A percentile compares a stretch with the other conserved stretches of the same genome.
Evolutionary conservation across 2,113 vertebrate genomes (phyloP).

Genomic region (Willisornis vidua): DNA sequence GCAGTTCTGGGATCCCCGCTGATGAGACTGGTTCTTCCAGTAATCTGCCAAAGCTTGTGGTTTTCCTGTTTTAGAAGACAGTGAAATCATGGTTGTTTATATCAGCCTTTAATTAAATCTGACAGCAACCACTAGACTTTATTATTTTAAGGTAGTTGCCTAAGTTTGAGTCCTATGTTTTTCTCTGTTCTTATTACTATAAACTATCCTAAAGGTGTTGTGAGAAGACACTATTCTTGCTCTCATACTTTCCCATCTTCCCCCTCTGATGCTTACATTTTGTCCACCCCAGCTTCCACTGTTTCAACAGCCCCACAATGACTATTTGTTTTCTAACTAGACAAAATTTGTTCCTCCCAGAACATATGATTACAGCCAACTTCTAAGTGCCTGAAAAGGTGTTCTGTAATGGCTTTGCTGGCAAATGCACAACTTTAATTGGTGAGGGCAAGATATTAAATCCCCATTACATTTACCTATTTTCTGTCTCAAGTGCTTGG

Average conservation of each 20-base stretch:
- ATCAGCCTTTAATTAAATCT: not conserved
- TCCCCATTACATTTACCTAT: not conserved
- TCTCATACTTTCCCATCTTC: not conserved
- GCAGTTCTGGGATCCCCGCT: not conserved
- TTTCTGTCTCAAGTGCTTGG: not conserved
- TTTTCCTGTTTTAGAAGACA: not conserved
- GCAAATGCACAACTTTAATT: conserved; percentile 1
- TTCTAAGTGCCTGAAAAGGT: not conserved
- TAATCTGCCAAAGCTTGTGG: not conserved
- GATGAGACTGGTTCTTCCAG: not conserved
- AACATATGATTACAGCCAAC: not conserved
- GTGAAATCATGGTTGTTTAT: not conserved
- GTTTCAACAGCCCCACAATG: not conserved
- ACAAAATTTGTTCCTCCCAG: not conserved
- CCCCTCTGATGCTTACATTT: not conserved
- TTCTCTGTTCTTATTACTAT: not conserved
- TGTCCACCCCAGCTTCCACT: not conserved
- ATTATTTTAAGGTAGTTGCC: not conserved
- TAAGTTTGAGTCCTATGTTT: not conserved
- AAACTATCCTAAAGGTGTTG: not conserved
- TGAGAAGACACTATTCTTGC: not conserved
- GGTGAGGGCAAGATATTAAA: conserved; percentile 12
- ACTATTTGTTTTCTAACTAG: not conserved
- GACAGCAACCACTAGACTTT: not conserved
- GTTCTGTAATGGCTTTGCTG: conserved; percentile 1